Evolutionary conservation across 37 sponge, comb jelly and placozoan genomes (phyloP), one percentile per base, ranked within the genome.

Genomic region (Spongilla lacustris): DNA sequence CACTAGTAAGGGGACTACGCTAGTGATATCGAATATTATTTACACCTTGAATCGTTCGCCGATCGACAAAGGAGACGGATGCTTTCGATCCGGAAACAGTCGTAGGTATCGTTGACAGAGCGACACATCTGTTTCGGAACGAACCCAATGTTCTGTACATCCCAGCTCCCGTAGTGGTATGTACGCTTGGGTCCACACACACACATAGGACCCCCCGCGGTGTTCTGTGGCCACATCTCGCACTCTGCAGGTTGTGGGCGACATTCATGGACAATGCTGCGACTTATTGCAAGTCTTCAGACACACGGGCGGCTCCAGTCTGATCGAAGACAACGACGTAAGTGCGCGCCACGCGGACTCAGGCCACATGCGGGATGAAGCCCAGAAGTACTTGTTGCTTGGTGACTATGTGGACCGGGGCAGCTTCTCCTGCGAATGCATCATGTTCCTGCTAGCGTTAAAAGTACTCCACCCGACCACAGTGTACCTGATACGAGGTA

Each of bases 351-450:
- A 30, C 30, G 13, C 50, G 17, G 34, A 34, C 11, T 12, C 14
- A 8, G 12, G 58, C 19, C 14, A 11, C 67, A 66, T n/a, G n/a
- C n/a, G 28, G 14, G 26, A 12, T 49, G 27, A 36, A 26, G 49
- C 24, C 21, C 89, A 78, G 21, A 77, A 73, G 30, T 94, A 89
- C 79, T 84, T 94, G 11, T 94, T 94, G 74, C 91, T 94, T 9
- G 95, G 95, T 0, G 95, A 94, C 76, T 94, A 91, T 48, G 95
- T 94, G 11, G 95, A 94, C 75, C 72, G 95, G 48, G 92, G 92
- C 22, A 75, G 66, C 48, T 86, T 71, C 76, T 88, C 89, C 24
- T 86, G 84, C 46, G 95, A 91, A 49, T 73, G 77, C n/a, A 86
- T 94, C 34, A 35, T 91, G 24, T 88, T 77, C 41, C 72, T 91